A percentile compares a stretch with the other conserved stretches of the same genome.
Conservation (phyloP, 2,797 vertebrate species). For the Falco novaeseelandiae region DNA sequence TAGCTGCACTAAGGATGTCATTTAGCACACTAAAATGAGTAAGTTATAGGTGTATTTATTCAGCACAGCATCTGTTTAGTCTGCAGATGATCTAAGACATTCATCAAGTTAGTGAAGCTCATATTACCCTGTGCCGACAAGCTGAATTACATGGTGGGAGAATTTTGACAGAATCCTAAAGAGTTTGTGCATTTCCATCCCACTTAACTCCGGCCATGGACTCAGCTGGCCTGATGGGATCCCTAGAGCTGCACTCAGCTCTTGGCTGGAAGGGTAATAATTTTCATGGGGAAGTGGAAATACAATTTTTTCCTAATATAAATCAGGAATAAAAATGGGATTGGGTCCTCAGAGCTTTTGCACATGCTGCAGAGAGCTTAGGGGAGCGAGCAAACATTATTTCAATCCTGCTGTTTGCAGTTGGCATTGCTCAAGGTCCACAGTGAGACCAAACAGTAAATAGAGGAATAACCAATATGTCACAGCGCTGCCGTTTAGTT, state of each 20-base stretch:
- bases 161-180: not conserved
- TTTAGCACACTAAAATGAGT: not conserved
- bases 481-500: not conserved
- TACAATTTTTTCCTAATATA: not conserved
- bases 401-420: not conserved
- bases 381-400: fast-evolving
- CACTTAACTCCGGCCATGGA: not conserved
- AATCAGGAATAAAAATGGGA: not conserved
- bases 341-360: not conserved
- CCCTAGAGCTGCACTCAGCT: not conserved
- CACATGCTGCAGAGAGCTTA: not conserved
- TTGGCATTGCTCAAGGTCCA: not conserved
- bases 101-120: not conserved
- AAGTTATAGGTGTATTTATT: constrained; percentile 1
- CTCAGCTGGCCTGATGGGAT: not conserved
- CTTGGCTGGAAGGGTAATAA: not conserved
- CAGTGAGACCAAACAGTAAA: not conserved
- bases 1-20: not conserved
- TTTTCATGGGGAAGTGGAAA: not conserved
- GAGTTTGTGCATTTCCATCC: not conserved
- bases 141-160: not conserved
- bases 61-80: constrained; percentile 4
- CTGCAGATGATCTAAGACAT: not conserved
- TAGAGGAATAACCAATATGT: not conserved
- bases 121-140: not conserved